A percentile compares a stretch with the other conserved stretches of the same genome.
phyloP scores from a whole-genome alignment of 2,113 vertebrate genomes.

The Oriolus oriolus region DNA sequence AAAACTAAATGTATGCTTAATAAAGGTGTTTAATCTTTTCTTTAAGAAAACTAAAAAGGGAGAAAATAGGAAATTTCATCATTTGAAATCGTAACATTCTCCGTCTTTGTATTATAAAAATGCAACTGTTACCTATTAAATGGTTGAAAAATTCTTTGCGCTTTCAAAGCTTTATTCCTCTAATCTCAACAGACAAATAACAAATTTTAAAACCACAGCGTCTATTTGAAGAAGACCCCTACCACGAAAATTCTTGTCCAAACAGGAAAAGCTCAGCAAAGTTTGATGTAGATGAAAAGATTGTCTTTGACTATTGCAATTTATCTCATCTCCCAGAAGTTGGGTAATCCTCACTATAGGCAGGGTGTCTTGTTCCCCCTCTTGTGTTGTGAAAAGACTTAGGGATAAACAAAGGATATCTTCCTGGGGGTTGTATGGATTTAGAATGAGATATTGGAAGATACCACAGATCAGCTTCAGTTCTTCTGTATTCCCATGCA shows the following conservation, averaged over 20 bases:
- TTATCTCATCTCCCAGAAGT: neutral
- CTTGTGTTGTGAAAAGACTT: neutral
- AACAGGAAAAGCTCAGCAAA: neutral
- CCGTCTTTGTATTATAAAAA: neutral
- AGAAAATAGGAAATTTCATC: neutral
- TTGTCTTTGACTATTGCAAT: neutral
- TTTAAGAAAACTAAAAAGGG: neutral
- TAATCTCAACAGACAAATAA: neutral
- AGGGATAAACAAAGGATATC: neutral
- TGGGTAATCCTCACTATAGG: neutral
- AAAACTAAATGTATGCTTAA: neutral
- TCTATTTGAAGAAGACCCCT: neutral
- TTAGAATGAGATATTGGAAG: neutral
- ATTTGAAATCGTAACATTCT: conserved; percentile 1
- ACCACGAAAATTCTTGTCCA: conserved; percentile 1
- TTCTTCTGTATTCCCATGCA: neutral
- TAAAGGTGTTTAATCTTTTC: neutral
- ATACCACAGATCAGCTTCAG: neutral
- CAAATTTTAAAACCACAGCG: neutral
- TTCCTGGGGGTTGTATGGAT: neutral
- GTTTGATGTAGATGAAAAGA: neutral
- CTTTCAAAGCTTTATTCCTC: neutral
- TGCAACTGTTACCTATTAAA: neutral
- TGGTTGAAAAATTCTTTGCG: neutral
- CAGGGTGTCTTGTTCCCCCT: neutral